Evolutionary conservation across 2,797 vertebrate genomes (phyloP).

Genomic region (Hafferia zeledoni): DNA sequence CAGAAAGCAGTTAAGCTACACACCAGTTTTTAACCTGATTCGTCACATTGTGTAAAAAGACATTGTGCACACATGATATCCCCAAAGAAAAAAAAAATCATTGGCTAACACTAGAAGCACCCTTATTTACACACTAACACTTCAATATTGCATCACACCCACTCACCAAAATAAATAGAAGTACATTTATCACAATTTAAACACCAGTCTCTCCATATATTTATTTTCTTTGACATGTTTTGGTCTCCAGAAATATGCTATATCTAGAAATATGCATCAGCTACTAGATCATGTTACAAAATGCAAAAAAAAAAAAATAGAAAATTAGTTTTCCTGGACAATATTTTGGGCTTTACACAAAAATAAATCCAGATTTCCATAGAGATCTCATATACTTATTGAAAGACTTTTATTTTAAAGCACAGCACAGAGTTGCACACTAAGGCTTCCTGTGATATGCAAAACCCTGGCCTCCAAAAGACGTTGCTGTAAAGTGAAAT

Average conservation of each 20-base stretch:
- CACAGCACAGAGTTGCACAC: slow-evolving; percentile 67
- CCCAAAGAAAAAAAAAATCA: slow-evolving; percentile 36
- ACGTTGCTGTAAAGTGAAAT: slow-evolving; percentile 61
- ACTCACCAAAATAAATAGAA: slow-evolving; percentile 81
- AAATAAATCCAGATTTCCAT: slow-evolving; percentile 76
- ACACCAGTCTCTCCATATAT: slow-evolving; percentile 77
- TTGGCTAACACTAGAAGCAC: slow-evolving; percentile 53
- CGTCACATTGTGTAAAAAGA: slow-evolving; percentile 75
- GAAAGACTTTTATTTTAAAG: slow-evolving; percentile 70
- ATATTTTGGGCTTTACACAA: slow-evolving; percentile 78
- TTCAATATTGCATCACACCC: slow-evolving; percentile 74
- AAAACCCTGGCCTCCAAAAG: slow-evolving; percentile 75
- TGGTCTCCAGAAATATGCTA: slow-evolving; percentile 77
- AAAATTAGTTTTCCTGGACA: slow-evolving; percentile 71
- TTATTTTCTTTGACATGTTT: slow-evolving; percentile 80
- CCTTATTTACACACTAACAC: slow-evolving; percentile 71
- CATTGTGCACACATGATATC: slow-evolving; percentile 67
- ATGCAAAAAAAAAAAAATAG: slow-evolving; percentile 69
- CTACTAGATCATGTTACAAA: slow-evolving; percentile 77
- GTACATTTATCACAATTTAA: slow-evolving; percentile 78
- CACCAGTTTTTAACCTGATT: slow-evolving; percentile 68
- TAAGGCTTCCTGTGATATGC: slow-evolving; percentile 75
- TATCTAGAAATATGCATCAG: slow-evolving; percentile 76
- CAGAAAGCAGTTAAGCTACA: slow-evolving; percentile 70
- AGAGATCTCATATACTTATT: slow-evolving; percentile 68